Base-by-base conservation (phyloP, 2,888 invertebrate species). In the Sceliomorpha sp. region DNA sequence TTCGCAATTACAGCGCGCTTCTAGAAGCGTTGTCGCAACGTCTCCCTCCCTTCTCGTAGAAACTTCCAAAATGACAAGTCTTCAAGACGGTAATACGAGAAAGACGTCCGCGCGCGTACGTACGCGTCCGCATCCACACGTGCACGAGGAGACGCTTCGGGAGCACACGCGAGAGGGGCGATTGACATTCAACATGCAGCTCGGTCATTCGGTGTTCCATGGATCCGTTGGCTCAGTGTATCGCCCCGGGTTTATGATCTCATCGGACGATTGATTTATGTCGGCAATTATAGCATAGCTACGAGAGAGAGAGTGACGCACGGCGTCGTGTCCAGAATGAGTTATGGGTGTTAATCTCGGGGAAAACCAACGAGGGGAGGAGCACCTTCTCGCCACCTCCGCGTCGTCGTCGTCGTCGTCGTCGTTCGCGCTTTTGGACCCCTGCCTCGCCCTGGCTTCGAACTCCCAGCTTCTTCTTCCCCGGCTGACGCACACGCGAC, bases 191-290 rank as follows among this genome's bases (percentile, higher is more conserved):
- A 85, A 83, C 82, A 80, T 80, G 81, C 79, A 78, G 78, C 77
- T 76, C 72, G 76, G 81, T 72, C 81, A 76, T 79, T 81, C 77
- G 77, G 77, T 77, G 79, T 81, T 84, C 79, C 82, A 82, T 78
- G 79, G 79, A 77, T 79, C 78, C 79, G 83, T 77, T 82, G 80
- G 81, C 80, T 79, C 77, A 75, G 80, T 83, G 83, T 85, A 87
- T 87, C 83, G 85, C 81, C 79, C 79, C 78, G 83, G 83, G 87
- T 86, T 88, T 88, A 88, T 88, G 88, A 88, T 88, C 86, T 87
- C 88, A 86, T 86, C 86, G 82, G 80, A 56, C 86, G 85, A 88
- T 87, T 88, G 88, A 88, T 88, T 88, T 88, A 88, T 87, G 86
- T 80, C 84, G 83, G 86, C 86, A 88, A 88, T 88, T 88, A 88